phyloP scores from a whole-genome alignment of 2,797 vertebrate species.

The Myiotriccus ornatus region DNA sequence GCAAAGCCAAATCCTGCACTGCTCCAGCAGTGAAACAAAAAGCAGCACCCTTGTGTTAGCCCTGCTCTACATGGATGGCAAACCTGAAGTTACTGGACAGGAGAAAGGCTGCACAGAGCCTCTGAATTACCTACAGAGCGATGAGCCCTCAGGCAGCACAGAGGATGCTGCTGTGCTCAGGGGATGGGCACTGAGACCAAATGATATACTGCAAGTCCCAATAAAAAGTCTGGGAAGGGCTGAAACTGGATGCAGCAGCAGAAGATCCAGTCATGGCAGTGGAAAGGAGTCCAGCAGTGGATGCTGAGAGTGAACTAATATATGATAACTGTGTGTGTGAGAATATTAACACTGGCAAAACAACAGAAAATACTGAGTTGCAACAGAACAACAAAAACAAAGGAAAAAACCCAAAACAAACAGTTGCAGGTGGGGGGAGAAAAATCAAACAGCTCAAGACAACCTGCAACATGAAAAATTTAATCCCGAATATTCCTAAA shows the following conservation, averaged over 20 bases:
- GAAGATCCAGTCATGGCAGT: background rate
- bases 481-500: background rate
- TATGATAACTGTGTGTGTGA: background rate
- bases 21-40: background rate
- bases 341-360: background rate
- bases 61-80: fast-evolving
- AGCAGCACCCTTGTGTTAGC: fast-evolving
- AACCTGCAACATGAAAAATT: background rate
- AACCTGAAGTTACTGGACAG: background rate
- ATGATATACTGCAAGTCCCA: background rate
- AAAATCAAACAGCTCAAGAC: background rate
- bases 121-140: background rate
- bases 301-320: background rate
- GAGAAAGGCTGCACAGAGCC: background rate
- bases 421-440: too few relatives aligned
- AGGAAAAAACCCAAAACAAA: fast-evolving
- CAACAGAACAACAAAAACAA: background rate
- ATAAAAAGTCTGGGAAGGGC: background rate
- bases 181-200: background rate
- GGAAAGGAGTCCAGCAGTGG: background rate
- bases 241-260: background rate
- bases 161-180: background rate
- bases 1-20: background rate
- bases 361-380: background rate
- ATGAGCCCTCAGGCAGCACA: background rate